Base-by-base conservation (phyloP, 2,113 vertebrate genomes). In the Apus apus region DNA sequence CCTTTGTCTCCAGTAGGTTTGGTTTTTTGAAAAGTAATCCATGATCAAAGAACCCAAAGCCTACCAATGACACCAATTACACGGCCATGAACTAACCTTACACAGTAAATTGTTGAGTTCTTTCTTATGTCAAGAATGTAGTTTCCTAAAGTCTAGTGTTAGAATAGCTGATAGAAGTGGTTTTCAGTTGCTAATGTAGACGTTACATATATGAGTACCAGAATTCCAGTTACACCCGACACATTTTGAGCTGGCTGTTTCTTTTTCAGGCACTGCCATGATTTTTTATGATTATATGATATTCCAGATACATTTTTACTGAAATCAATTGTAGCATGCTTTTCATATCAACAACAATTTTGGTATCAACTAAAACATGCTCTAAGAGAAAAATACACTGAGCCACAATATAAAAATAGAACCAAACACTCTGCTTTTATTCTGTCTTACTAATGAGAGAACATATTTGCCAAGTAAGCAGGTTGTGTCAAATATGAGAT, bases 361-460 rank as follows among this genome's bases (percentile, higher is more conserved):
- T n/a, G n/a, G n/a, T n/a, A n/a, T n/a, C n/a, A n/a, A 70, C 7
- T 22, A 57, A n/a, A 40, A 45, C 0, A 0, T 34, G 1, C 6
- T 76, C 11, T 51, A 72, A 75, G 17, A 17, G 12, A 51, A 74
- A 93, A 88, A n/a, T 0, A 1, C 7, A 13, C 0, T 1, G 9
- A 8, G 36, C 9, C 34, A 64, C 18, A 73, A 36, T 13, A 46
- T 12, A 43, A 57, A 90, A 60, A 4, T 14, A 48, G 6, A 84
- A 50, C 3, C 1, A 65, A 65, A 26, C 14, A 34, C 0, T 48
- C 6, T 5, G 36, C 6, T 58, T 68, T 45, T 66, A 5, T 46
- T 90, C n/a, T 53, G 3, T 48, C 9, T 19, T 60, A 32, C 43
- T 51, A 75, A 84, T 62, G 62, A 58, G 5, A 17, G 6, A 38